Evolutionary conservation across 2,113 vertebrate species (phyloP).

Genomic region (Ia io): DNA sequence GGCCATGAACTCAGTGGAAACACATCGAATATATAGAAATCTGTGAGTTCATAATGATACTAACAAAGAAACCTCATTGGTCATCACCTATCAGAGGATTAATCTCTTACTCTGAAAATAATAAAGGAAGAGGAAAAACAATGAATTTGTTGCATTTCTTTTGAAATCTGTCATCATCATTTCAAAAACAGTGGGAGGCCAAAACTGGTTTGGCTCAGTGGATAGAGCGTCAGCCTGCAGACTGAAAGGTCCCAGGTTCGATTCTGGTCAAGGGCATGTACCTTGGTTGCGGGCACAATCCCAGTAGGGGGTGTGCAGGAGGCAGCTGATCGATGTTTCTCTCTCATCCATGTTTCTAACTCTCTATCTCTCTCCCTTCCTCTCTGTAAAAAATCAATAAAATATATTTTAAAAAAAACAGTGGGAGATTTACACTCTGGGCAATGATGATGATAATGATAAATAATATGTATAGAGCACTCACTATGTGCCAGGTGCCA

Average conservation of each 20-base stretch:
- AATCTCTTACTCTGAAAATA: background rate
- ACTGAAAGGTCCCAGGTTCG: no score
- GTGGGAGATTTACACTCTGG: background rate
- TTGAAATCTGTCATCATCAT: background rate
- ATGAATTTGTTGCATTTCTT: background rate
- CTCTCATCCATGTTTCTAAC: no score
- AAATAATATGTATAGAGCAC: background rate
- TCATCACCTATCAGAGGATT: background rate
- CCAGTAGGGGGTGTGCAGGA: no score
- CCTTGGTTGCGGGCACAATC: no score
- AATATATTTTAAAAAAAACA: no score
- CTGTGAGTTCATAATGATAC: background rate
- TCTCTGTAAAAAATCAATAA: no score
- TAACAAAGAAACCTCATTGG: background rate
- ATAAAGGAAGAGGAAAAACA: background rate
- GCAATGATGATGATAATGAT: no score
- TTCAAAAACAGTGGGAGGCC: background rate
- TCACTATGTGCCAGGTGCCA: background rate
- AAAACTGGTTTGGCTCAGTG: no score
- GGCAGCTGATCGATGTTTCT: no score
- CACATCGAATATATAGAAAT: background rate
- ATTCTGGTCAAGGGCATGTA: no score
- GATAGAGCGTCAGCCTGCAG: no score
- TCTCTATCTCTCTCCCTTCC: no score
- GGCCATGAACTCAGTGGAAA: background rate